phyloP scores from a whole-genome alignment of 2,113 vertebrate species.

The Clupea harengus region DNA sequence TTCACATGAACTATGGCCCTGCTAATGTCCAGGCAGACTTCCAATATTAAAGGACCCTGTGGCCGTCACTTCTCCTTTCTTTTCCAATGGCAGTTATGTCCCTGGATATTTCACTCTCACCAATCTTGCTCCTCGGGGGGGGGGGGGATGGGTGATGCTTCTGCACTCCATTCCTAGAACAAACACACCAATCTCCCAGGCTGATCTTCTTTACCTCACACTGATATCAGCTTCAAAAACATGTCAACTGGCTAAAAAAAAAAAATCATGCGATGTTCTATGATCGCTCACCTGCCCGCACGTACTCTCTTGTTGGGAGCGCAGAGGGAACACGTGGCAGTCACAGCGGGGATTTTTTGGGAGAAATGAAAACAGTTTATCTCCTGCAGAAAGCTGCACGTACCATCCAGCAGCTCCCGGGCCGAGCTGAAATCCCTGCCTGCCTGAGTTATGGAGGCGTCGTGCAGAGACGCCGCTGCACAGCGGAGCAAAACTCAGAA shows the following conservation, averaged over 20 bases:
- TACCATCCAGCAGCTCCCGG: neutral
- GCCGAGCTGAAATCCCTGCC: constrained; percentile 16
- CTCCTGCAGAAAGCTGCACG: constrained; percentile 22
- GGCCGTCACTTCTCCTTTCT: constrained; percentile 40
- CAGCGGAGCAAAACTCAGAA: neutral
- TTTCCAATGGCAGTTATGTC: neutral
- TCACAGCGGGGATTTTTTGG: neutral
- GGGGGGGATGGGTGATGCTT: neutral
- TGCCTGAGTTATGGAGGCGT: neutral
- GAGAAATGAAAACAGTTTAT: constrained; percentile 51
- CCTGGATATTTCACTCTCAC: neutral
- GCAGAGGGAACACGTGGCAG: neutral
- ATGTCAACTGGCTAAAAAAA: constrained; percentile 40
- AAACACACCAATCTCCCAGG: constrained; percentile 52
- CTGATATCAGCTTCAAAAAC: constrained; percentile 36
- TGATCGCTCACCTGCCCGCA: neutral
- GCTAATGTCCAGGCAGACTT: constrained; percentile 38
- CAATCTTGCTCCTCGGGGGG: neutral
- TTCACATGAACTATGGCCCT: constrained; percentile 42
- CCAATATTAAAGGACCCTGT: constrained; percentile 48
- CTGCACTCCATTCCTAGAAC: neutral
- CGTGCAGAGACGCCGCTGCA: neutral
- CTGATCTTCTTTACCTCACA: constrained; percentile 40
- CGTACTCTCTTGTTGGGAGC: constrained; percentile 9
- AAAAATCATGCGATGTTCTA: constrained; percentile 30